Base-by-base conservation (phyloP, 2,888 invertebrate genomes). In the Yponomeuta plumbellus region DNA sequence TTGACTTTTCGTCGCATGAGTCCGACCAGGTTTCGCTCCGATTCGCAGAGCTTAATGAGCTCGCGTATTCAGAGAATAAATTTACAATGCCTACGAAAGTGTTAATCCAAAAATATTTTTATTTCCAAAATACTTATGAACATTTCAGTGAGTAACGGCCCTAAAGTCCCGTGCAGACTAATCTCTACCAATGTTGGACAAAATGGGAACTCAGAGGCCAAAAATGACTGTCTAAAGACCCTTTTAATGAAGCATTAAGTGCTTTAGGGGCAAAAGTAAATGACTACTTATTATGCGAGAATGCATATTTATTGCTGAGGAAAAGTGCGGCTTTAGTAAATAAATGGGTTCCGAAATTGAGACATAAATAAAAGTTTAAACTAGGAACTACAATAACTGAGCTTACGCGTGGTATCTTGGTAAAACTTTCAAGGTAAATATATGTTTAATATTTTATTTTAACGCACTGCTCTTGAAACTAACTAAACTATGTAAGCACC, bases 181-280 rank as follows among this genome's bases (percentile, higher is more conserved):
- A 59, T 59, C 59, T 59, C 23, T 23, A 59, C 21, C 22, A 59
- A 59, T 59, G 23, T 5, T 11, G 21, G 21, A 21, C 22, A 23
- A 59, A 63, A 63, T 63, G 63, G 21, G 44, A 63, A 63, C 13
- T 63, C 21, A 10, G 23, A 17, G 61, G 2, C 21, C 11, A 20
- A 61, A 63, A 63, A 63, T 63, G 8, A 63, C 44, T 63, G 22
- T 44, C 40, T 63, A 20, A 63, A 52, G 21, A 20, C n/a, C 21
- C 63, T 44, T 34, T 63, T 63, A 63, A 63, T 63, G 63, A 63
- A 44, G 44, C 21, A 21, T 44, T 63, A 26, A 63, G 20, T 63
- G 40, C 63, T 63, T 44, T 22, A 13, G 63, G 63, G 63, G 63
- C 40, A n/a, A 21, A 52, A 13, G 13, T 44, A 21, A 44, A 44